These are phyloP conservation scores for Andricus grossulariae DNA, from an alignment of 1,140 invertebrate genomes.

Conservation along the genomic window DNA sequence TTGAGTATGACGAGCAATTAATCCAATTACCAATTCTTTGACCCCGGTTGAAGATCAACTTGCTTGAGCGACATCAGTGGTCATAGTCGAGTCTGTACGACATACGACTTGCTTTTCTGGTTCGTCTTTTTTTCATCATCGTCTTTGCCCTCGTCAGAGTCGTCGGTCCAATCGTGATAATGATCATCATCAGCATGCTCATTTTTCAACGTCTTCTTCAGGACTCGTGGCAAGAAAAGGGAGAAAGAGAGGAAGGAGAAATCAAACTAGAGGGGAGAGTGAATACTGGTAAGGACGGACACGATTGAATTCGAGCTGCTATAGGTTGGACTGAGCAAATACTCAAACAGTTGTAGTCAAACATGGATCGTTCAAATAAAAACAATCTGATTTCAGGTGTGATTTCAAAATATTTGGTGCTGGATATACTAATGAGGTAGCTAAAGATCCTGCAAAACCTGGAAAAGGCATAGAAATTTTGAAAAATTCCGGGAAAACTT, in stretches of 20 bases:
- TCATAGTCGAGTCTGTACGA: constrained; percentile 16
- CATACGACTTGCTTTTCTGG: constrained; percentile 23
- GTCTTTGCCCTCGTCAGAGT: constrained; percentile 55
- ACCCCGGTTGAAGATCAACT: constrained; percentile 25
- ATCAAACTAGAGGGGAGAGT: constrained; percentile 18
- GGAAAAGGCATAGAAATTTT: no score
- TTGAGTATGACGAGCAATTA: constrained; percentile 47
- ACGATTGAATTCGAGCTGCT: constrained; percentile 2
- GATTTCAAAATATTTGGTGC: background rate
- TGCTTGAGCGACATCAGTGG: background rate
- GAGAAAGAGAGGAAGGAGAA: constrained; percentile 8
- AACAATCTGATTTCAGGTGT: constrained; percentile 13
- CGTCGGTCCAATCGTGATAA: constrained; percentile 63
- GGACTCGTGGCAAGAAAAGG: constrained; percentile 53
- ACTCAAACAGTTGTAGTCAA: constrained; percentile 28
- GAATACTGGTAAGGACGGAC: constrained; percentile 31
- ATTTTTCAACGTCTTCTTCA: constrained; percentile 71
- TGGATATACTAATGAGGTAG: background rate
- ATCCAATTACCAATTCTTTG: constrained; percentile 59
- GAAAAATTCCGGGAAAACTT: no score
- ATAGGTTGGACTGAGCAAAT: constrained; percentile 25
- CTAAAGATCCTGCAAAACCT: no score
- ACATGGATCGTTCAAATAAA: constrained; percentile 17
- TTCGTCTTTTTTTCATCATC: constrained; percentile 46
- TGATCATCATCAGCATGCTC: constrained; percentile 67